A percentile compares a stretch with the other conserved stretches of the same genome.
phyloP scores from a whole-genome alignment of 2,888 invertebrate species.

The Noctua pronuba region DNA sequence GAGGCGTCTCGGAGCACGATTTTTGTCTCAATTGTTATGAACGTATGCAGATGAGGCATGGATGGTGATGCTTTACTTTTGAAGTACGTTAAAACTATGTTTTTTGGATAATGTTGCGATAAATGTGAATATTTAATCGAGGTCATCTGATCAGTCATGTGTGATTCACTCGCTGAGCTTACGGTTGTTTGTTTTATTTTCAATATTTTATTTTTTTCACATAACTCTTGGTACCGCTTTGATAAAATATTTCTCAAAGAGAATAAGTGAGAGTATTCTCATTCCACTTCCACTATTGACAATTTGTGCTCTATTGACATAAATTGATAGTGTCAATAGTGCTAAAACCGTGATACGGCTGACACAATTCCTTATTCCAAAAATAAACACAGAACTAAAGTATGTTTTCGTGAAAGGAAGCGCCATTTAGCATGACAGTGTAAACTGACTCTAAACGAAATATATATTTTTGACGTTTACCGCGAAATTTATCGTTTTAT shows the following conservation, averaged over 20 bases:
- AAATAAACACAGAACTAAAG: slow-evolving; percentile 11
- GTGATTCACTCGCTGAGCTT: not conserved
- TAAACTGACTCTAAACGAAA: slow-evolving; percentile 24
- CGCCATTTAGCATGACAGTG: slow-evolving; percentile 29
- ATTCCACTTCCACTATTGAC: slow-evolving; percentile 8
- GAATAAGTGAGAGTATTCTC: not conserved
- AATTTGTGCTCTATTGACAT: slow-evolving; percentile 20
- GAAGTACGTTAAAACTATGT: not conserved
- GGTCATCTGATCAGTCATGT: not conserved
- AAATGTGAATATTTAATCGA: not conserved
- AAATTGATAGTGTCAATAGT: slow-evolving; percentile 22
- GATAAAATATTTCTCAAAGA: slow-evolving; percentile 25
- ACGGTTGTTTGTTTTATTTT: not conserved
- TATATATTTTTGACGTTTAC: not conserved
- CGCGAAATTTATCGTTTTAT: not conserved
- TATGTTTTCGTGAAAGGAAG: slow-evolving; percentile 9
- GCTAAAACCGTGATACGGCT: slow-evolving; percentile 26
- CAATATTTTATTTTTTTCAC: not conserved
- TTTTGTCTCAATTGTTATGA: slow-evolving; percentile 24
- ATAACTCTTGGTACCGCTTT: slow-evolving; percentile 3
- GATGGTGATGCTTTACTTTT: not conserved
- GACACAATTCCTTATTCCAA: slow-evolving; percentile 39
- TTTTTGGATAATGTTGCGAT: too few relatives aligned
- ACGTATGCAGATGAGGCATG: slow-evolving; percentile 1
- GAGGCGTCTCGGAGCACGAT: slow-evolving; percentile 5